Conservation (phyloP, 2,113 vertebrate species). For the Syngnathus typhle region DNA sequence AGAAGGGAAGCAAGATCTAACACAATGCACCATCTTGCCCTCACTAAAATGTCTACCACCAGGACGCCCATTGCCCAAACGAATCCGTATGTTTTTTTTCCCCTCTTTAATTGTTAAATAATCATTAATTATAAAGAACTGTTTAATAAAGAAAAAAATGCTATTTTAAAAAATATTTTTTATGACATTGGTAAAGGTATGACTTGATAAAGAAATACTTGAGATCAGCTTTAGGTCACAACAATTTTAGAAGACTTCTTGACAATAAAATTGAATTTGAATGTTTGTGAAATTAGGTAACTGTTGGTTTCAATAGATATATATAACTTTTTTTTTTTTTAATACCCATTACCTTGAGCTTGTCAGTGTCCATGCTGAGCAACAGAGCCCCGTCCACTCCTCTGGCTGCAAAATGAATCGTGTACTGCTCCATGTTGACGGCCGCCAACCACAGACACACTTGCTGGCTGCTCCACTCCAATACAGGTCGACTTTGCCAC, state of each 20-base stretch:
- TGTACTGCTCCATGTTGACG: slow-evolving; percentile 81
- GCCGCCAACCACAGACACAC: slow-evolving; percentile 79
- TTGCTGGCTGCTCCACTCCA: slow-evolving; percentile 80
- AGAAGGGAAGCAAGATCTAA: background rate
- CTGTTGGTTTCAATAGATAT: background rate
- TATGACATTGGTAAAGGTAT: too few relatives aligned
- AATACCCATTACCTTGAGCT: slow-evolving; percentile 73
- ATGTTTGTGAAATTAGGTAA: too few relatives aligned
- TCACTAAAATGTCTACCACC: background rate
- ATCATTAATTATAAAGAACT: too few relatives aligned
- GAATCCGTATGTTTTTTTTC: too few relatives aligned
- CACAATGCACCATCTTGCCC: background rate
- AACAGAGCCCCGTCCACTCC: slow-evolving; percentile 75
- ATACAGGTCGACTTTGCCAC: slow-evolving; percentile 76
- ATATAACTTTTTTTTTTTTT: background rate
- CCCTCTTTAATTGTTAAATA: too few relatives aligned
- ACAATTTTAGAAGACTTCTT: too few relatives aligned
- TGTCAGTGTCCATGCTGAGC: slow-evolving; percentile 77
- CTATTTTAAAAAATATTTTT: too few relatives aligned
- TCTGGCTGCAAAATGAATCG: slow-evolving; percentile 71
- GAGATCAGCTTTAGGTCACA: background rate
- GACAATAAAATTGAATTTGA: too few relatives aligned
- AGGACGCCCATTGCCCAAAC: background rate
- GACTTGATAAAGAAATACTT: too few relatives aligned
- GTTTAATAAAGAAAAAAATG: too few relatives aligned